These are phyloP conservation scores for Spongia lamella DNA, from an alignment of 37 sponge, comb jelly and placozoan genomes.

Conservation along the genomic window DNA sequence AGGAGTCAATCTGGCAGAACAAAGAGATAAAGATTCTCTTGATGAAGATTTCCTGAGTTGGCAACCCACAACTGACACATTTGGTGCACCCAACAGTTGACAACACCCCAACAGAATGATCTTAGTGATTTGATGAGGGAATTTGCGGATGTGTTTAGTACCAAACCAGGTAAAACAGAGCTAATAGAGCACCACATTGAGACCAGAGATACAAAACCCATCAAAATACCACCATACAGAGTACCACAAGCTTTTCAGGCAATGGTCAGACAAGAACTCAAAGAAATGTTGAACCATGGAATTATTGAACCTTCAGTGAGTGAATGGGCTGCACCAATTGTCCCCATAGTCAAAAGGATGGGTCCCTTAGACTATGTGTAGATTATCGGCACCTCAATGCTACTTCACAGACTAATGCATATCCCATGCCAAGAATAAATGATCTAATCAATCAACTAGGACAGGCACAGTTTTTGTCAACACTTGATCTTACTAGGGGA, in stretches of 20 bases:
- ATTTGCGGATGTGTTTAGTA: neutral
- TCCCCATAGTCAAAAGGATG: neutral
- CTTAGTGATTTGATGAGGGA: constrained; percentile 2
- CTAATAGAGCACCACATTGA: constrained; percentile 6
- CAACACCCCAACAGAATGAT: neutral
- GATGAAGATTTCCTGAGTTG: too few species aligned
- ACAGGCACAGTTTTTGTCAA: neutral
- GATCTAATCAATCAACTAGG: too few species aligned
- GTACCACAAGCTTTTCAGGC: neutral
- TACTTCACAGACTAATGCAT: too few species aligned
- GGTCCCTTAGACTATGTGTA: neutral
- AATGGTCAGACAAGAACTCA: neutral
- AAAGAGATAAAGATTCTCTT: too few species aligned
- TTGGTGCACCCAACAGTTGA: neutral
- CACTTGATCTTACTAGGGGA: constrained; percentile 17
- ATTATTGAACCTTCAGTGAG: constrained; percentile 7
- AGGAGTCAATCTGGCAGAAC: too few species aligned
- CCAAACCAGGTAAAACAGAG: constrained; percentile 1
- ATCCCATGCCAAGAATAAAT: too few species aligned
- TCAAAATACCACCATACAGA: constrained; percentile 5
- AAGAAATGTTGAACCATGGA: constrained; percentile 1
- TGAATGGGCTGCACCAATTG: constrained; percentile 8
- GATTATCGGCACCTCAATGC: neutral
- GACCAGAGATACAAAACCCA: constrained; percentile 1
- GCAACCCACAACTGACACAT: too few species aligned